Percentiles rank a stretch among this genome's conserved stretches.
phyloP scores from a whole-genome alignment of 2,888 invertebrate genomes.

The Morinoia aosen region DNA sequence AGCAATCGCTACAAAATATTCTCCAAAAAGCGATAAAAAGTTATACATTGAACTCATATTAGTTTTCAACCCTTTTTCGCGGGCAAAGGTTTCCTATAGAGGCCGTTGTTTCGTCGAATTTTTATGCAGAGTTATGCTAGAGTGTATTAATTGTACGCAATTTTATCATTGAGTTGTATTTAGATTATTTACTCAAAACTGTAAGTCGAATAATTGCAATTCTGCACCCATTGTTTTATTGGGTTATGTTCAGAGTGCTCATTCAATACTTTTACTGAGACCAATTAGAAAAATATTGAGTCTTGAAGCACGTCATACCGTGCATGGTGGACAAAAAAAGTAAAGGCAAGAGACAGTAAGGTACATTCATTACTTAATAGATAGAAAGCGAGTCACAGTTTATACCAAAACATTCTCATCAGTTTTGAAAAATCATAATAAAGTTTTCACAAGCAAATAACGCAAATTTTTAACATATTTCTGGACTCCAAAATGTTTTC shows the following conservation, averaged over 20 bases:
- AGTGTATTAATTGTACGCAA: too few species aligned
- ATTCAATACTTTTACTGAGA: too few species aligned
- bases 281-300: too few species aligned
- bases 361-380: background rate
- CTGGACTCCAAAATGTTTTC: background rate
- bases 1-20: background rate
- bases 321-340: too few species aligned
- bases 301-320: too few species aligned
- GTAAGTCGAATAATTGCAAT: too few species aligned
- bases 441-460: background rate
- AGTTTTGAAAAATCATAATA: background rate
- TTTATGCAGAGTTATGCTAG: background rate
- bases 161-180: too few species aligned
- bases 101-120: background rate
- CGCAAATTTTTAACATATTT: background rate
- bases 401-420: background rate
- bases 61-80: background rate
- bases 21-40: background rate
- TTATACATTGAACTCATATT: background rate
- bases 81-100: background rate
- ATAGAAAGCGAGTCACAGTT: background rate
- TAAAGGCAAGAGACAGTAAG: too few species aligned
- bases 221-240: too few species aligned
- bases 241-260: too few species aligned
- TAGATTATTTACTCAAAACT: too few species aligned